phyloP scores from a whole-genome alignment of 2,888 invertebrate species.

The Meiosimyza decipiens region DNA sequence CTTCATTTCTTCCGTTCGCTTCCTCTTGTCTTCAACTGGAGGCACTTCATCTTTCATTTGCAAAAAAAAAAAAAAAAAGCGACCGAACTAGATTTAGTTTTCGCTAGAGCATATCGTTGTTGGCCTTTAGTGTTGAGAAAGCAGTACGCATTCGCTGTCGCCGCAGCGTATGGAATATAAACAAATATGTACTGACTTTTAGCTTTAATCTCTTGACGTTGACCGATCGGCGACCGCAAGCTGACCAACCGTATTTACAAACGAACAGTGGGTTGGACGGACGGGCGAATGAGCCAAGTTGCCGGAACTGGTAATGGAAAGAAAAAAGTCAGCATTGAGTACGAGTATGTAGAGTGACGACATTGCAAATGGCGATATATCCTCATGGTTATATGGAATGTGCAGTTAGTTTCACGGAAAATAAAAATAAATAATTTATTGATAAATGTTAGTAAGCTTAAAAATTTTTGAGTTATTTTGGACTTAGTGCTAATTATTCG shows the following conservation, averaged over 20 bases:
- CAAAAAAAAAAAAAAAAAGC: not conserved
- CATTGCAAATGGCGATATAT: conserved; percentile 22
- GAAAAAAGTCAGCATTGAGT: conserved; percentile 24
- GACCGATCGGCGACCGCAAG: conserved; percentile 56
- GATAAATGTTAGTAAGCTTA: too few relatives aligned
- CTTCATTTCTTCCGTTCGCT: not conserved
- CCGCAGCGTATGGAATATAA: not conserved
- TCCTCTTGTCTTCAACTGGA: not conserved
- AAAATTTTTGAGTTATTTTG: too few relatives aligned
- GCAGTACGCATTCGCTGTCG: conserved; percentile 10
- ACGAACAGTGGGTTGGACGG: not conserved
- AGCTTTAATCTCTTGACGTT: conserved; percentile 59
- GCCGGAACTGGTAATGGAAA: conserved; percentile 56
- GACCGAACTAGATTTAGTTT: conserved; percentile 34
- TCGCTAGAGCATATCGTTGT: conserved; percentile 29
- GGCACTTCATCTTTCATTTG: too few relatives aligned
- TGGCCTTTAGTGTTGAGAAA: conserved; percentile 33
- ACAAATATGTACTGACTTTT: conserved; percentile 26
- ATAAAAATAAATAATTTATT: too few relatives aligned
- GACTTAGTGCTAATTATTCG: too few relatives aligned
- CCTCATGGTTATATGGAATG: too few relatives aligned
- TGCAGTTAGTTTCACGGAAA: too few relatives aligned
- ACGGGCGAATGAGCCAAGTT: conserved; percentile 56
- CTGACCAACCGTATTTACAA: conserved; percentile 40
- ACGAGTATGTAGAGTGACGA: conserved; percentile 26